Percentiles rank a stretch among this genome's conserved stretches.
phyloP scores from a whole-genome alignment of 2,888 invertebrate species.

The Lycaena phlaeas region DNA sequence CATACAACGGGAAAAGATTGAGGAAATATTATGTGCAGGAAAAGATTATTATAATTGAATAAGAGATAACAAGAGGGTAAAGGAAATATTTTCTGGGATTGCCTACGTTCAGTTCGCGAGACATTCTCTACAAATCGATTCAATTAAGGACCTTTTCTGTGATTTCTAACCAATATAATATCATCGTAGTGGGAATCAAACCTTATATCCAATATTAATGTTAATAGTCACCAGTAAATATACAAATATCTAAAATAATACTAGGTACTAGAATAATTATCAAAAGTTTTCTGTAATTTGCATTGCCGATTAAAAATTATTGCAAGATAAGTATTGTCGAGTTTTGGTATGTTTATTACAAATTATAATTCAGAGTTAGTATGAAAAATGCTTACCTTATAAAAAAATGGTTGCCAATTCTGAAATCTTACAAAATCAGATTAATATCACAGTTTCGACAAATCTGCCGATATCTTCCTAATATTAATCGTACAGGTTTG shows the following conservation, averaged over 20 bases:
- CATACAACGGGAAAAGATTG: background rate
- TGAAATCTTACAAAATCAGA: too few species aligned
- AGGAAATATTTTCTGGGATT: background rate
- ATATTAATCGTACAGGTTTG: too few species aligned
- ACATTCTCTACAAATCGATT: background rate
- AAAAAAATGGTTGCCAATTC: too few species aligned
- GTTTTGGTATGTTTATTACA: too few species aligned
- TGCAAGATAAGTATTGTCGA: too few species aligned
- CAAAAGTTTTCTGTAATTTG: too few species aligned
- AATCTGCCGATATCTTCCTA: too few species aligned
- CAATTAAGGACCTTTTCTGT: background rate
- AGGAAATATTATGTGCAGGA: background rate
- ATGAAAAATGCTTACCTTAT: too few species aligned
- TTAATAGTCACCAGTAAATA: background rate
- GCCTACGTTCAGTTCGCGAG: background rate
- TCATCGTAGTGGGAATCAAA: background rate
- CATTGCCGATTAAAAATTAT: too few species aligned
- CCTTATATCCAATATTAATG: background rate
- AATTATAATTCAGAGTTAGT: too few species aligned
- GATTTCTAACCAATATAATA: background rate
- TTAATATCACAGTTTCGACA: too few species aligned
- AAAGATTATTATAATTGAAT: slow-evolving; percentile 6
- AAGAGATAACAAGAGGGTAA: background rate
- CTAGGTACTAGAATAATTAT: slow-evolving; percentile 6
- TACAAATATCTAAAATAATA: too few species aligned